Evolutionary conservation across 2,113 vertebrate species (phyloP).

Genomic region (Nothocercus nigrocapillus): DNA sequence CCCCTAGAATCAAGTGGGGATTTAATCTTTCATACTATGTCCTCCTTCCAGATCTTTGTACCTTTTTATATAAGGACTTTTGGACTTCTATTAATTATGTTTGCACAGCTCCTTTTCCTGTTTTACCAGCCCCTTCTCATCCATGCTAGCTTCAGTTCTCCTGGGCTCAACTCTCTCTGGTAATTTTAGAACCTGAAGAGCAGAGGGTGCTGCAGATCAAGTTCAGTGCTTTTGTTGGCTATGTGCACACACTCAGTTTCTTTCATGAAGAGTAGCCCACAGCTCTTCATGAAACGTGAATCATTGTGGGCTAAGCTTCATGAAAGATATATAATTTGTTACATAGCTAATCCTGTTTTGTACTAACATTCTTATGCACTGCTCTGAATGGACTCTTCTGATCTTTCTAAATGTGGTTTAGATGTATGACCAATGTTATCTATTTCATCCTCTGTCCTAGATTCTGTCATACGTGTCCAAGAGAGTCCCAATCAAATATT

Average conservation of each 20-base stretch:
- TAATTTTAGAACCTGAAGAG: not conserved
- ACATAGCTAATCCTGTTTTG: not conserved
- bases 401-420: not conserved
- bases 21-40: not conserved
- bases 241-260: not conserved
- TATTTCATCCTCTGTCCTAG: conserved; percentile 72
- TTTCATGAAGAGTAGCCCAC: not conserved
- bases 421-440: not conserved
- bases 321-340: not conserved
- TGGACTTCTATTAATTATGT: not conserved
- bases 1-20: not conserved
- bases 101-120: not conserved
- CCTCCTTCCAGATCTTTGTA: not conserved
- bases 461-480: conserved; percentile 88
- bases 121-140: not conserved
- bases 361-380: not conserved
- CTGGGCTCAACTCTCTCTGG: not conserved
- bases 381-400: not conserved
- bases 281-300: not conserved
- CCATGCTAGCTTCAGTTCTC: not conserved
- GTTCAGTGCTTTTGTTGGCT: not conserved
- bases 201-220: conserved; percentile 30
- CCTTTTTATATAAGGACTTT: not conserved
- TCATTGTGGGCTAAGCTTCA: not conserved
- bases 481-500: conserved; percentile 80